These are phyloP conservation scores for Plagiodera versicolora DNA, from an alignment of 2,888 invertebrate genomes.

Conservation along the genomic window DNA sequence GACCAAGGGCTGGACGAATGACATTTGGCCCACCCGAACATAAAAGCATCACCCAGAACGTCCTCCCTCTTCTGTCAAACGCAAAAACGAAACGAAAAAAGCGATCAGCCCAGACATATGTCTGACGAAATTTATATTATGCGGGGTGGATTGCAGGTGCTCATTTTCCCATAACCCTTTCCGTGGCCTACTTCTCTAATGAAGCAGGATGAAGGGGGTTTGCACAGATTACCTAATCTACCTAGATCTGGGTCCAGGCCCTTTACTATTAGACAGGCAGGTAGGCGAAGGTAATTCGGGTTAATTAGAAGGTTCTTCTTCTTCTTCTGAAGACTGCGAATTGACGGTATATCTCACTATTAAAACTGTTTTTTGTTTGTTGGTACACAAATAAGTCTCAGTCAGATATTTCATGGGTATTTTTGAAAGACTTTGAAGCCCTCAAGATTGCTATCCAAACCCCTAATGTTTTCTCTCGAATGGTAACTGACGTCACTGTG, in stretches of 20 bases:
- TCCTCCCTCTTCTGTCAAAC: slow-evolving; percentile 31
- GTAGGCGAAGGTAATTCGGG: slow-evolving; percentile 2
- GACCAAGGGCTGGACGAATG: slow-evolving; percentile 5
- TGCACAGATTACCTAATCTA: slow-evolving; percentile 47
- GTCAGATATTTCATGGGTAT: too few species aligned
- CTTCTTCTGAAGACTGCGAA: not conserved
- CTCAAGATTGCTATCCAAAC: too few species aligned
- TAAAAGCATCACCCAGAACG: slow-evolving; percentile 25
- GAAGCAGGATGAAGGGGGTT: slow-evolving; percentile 44
- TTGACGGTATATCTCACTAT: not conserved
- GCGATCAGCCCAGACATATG: slow-evolving; percentile 41
- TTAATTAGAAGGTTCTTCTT: not conserved
- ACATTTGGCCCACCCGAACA: slow-evolving; percentile 22
- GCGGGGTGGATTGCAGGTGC: slow-evolving; percentile 47
- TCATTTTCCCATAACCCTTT: slow-evolving; percentile 50
- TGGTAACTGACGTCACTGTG: too few species aligned
- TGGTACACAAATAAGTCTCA: too few species aligned
- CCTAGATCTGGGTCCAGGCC: slow-evolving; percentile 21
- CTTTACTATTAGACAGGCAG: slow-evolving; percentile 23
- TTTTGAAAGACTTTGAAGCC: too few species aligned
- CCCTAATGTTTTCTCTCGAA: too few species aligned
- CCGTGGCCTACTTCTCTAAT: slow-evolving; percentile 49
- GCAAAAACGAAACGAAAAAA: slow-evolving; percentile 29
- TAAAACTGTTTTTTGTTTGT: too few species aligned
- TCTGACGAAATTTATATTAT: slow-evolving; percentile 39